Conservation (phyloP, 1,140 invertebrate genomes). For the Mycetomoellerius zeteki region DNA sequence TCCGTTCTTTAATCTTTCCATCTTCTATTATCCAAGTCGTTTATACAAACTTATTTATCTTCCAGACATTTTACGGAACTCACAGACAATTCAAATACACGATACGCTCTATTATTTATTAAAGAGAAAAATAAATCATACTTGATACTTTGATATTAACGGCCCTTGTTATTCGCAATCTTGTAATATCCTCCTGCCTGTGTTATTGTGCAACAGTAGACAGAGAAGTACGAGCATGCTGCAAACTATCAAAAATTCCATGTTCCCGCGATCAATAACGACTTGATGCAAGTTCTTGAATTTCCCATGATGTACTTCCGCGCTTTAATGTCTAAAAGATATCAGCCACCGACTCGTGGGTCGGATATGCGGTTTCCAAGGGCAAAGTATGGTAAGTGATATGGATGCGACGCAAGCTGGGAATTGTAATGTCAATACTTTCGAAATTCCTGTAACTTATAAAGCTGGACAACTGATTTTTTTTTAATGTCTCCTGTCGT, state of each 20-base stretch:
- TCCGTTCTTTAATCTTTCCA: conserved; percentile 15
- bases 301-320: conserved; percentile 13
- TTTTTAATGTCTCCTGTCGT: conserved; percentile 29
- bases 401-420: conserved; percentile 18
- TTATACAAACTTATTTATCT: conserved; percentile 31
- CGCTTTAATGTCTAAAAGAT: conserved; percentile 12
- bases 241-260: neutral
- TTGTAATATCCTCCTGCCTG: neutral
- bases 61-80: neutral
- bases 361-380: neutral
- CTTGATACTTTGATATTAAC: conserved; percentile 18
- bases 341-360: neutral
- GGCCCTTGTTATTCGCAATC: neutral
- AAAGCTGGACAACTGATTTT: conserved; percentile 28
- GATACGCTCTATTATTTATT: conserved; percentile 3
- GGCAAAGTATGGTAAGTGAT: conserved; percentile 32
- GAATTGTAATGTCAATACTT: conserved; percentile 46
- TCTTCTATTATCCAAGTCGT: neutral
- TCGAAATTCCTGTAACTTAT: conserved; percentile 34
- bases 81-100: neutral
- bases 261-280: neutral
- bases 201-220: neutral
- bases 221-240: neutral
- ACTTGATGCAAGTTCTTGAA: conserved; percentile 5
- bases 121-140: conserved; percentile 4